Evolutionary conservation across 2,888 invertebrate species (phyloP), one percentile per base, ranked within the genome.

Genomic region (Syritta pipiens): DNA sequence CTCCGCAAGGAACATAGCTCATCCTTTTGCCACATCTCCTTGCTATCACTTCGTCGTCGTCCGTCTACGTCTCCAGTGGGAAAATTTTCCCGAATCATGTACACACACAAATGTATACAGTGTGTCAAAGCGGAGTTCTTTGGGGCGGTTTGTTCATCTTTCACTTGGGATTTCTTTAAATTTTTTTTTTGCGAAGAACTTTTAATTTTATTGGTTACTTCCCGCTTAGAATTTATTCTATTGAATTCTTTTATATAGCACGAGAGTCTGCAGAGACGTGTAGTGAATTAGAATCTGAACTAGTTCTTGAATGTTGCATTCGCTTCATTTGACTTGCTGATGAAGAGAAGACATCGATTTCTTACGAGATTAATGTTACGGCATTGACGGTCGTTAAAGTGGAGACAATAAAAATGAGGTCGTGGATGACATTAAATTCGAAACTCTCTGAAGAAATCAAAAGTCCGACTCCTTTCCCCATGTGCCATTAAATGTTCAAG

Each of bases 31-130:
- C 57, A 44, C 57, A 59, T 74, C 51, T 59, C 57, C 19, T 4
- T 44, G 44, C 67, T 26, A 59, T 46, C 37, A 42, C 14, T 7
- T 26, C 40, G 37, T 24, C 49, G 48, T 63, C 35, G 19, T 42
- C 42, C 62, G 49, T 19, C 49, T 30, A 49, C 32, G 17, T 28
- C 55, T 46, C 57, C 65, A 65, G 57, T 63, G 65, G 65, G 65
- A 72, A 57, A 24, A 59, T 65, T 65, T 65, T 65, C 74, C 74
- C 67, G 51, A 55, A 49, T 55, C 49, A 26, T 49, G 22, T 37
- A 67, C 57, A 59, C 14, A 37, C 12, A 26, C 49, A 51, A 44
- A 69, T 14, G 7, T 12, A 14, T 72, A 74, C 74, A 74, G 74
- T 74, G 74, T 17, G 67, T 74, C 67, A 59, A 59, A 24, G 1